Percentiles rank a stretch among this genome's conserved stretches.
These are phyloP conservation scores for Drosophila subpulchrella DNA, from an alignment of 1,140 invertebrate species.

Conservation along the genomic window DNA sequence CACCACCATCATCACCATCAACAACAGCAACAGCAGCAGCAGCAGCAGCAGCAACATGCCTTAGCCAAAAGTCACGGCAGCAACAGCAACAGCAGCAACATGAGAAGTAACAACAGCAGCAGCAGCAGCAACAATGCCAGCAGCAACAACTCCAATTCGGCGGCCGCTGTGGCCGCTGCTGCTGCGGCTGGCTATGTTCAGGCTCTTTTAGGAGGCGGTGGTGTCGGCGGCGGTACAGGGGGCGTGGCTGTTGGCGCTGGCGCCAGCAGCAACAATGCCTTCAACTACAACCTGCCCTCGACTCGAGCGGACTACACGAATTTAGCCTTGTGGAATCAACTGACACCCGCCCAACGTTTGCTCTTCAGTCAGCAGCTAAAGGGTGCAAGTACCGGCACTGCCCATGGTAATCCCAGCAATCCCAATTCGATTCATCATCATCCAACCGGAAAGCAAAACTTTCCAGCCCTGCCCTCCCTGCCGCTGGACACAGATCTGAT, in stretches of 20 bases:
- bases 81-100: constrained; percentile 28
- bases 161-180: constrained; percentile 52
- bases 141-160: constrained; percentile 7
- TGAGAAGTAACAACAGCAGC: background rate
- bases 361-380: constrained; percentile 79
- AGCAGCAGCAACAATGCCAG: background rate
- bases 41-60: constrained; percentile 46
- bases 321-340: constrained; percentile 78
- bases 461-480: constrained; percentile 72
- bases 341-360: constrained; percentile 68
- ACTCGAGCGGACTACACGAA: constrained; percentile 73
- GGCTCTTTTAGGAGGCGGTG: constrained; percentile 45
- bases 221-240: constrained; percentile 9
- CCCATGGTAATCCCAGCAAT: background rate
- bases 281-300: constrained; percentile 75
- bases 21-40: constrained; percentile 46
- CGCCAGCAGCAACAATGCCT: constrained; percentile 20
- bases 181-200: constrained; percentile 65
- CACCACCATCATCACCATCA: constrained; percentile 38
- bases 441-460: constrained; percentile 25
- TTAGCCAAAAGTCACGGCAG: constrained; percentile 21
- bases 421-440: background rate
- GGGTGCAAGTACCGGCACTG: constrained; percentile 5
- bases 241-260: constrained; percentile 1
- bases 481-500: constrained; percentile 78